A percentile compares a stretch with the other conserved stretches of the same genome.
phyloP scores from a whole-genome alignment of 2,888 invertebrate species.

The Acleris cristana region DNA sequence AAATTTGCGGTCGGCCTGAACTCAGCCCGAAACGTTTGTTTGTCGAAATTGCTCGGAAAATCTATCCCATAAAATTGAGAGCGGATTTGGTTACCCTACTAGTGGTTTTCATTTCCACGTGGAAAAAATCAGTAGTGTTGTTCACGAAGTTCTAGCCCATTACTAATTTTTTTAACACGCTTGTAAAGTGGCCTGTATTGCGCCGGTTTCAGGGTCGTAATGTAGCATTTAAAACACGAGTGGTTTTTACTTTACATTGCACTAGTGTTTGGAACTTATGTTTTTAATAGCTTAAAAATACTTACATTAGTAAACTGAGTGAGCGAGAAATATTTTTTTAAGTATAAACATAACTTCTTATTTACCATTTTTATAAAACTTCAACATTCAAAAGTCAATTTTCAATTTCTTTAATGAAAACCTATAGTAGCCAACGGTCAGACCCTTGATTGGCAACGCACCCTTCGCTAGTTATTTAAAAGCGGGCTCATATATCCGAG shows the following conservation, averaged over 20 bases:
- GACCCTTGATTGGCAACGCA: constrained; percentile 7
- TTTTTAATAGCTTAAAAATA: no score
- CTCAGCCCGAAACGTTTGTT: constrained; percentile 44
- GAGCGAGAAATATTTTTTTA: no score
- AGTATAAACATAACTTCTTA: no score
- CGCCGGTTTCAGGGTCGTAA: no score
- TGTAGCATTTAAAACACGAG: no score
- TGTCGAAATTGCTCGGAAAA: constrained; percentile 49
- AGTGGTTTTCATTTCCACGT: not conserved
- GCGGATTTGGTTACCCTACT: constrained; percentile 33
- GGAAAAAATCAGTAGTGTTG: not conserved
- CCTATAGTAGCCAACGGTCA: constrained; percentile 9
- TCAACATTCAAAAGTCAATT: not conserved
- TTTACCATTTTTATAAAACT: no score
- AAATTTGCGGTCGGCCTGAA: constrained; percentile 38
- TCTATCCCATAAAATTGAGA: constrained; percentile 50
- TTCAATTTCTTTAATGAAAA: not conserved
- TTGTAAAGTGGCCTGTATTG: no score
- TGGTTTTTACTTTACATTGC: no score
- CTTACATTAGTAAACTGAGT: no score
- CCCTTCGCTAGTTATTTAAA: constrained; percentile 36
- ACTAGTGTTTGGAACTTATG: no score
- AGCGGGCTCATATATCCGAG: constrained; percentile 36
- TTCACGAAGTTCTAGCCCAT: not conserved
- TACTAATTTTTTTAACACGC: no score